Evolutionary conservation across 2,888 invertebrate genomes (phyloP).

Genomic region (Trypoxylon attenuatum): DNA sequence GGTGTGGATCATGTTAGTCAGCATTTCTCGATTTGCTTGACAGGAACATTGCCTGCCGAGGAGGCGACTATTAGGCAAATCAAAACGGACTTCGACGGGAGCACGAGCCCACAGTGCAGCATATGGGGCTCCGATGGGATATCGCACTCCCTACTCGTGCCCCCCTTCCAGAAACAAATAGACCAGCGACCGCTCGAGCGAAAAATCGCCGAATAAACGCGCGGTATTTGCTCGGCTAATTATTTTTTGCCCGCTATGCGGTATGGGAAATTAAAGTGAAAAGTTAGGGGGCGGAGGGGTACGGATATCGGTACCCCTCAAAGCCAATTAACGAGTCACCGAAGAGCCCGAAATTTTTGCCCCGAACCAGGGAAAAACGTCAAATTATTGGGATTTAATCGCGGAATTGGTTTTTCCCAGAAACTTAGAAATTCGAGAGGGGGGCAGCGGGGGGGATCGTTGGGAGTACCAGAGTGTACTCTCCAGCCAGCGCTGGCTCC

Average conservation of each 20-base stretch:
- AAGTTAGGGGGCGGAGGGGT: too few relatives aligned
- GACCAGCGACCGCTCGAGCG: slow-evolving; percentile 66
- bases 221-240: slow-evolving; percentile 70
- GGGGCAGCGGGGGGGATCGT: slow-evolving; percentile 14
- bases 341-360: too few relatives aligned
- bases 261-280: slow-evolving; percentile 58
- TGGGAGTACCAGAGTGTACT: too few relatives aligned
- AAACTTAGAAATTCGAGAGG: slow-evolving; percentile 42
- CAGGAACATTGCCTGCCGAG: slow-evolving; percentile 55
- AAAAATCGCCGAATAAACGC: slow-evolving; percentile 69
- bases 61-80: slow-evolving; percentile 72
- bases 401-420: slow-evolving; percentile 4
- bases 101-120: too few relatives aligned
- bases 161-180: slow-evolving; percentile 71
- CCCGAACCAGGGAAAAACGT: too few relatives aligned
- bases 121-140: slow-evolving; percentile 69
- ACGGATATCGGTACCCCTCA: too few relatives aligned
- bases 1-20: too few relatives aligned
- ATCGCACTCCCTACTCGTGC: slow-evolving; percentile 65
- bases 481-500: too few relatives aligned
- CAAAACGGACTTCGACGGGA: slow-evolving; percentile 72
- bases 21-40: slow-evolving; percentile 34
- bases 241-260: slow-evolving; percentile 65
- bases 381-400: neutral
- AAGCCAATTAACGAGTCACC: too few relatives aligned